Base-by-base conservation (phyloP, 2,797 vertebrate genomes). In the Silurus aristotelis region DNA sequence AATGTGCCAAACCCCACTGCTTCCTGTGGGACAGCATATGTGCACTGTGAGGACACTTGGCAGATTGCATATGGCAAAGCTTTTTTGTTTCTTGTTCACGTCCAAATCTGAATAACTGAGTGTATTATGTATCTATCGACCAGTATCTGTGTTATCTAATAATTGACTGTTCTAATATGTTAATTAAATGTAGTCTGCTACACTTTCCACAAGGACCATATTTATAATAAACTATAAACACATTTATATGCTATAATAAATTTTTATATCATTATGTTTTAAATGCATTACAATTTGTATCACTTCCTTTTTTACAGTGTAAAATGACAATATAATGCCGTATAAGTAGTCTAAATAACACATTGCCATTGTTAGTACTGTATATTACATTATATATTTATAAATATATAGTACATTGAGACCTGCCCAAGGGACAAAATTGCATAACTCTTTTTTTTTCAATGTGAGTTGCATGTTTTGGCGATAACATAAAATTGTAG, bases 1-100 rank as follows among this genome's bases (percentile, higher is more conserved):
- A 99, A 91, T 97, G 95, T 13, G 97, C 97, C 93, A 99, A 93
- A 92, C 98, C 98, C 98, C 98, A 99, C 94, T 99, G 98, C 94
- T 99, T 99, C 93, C 98, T 99, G 75, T 73, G 61, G 77, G 70
- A 84, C 66, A 84, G 25, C 52, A 81, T 64, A 84, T 48, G 43
- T 63, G 64, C 56, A 80, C 48, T 75, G 70, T 84, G 77, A 84
- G 68, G 38, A 82, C 31, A 43, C 25, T 60, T 80, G 25, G 72
- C n/a, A 78, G 52, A 75, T 20, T 63, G 52, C 43, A 80, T 70
- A 72, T 63, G 15, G 95, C 79, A 80, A 80, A 67, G 46, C 46
- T 67, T 80, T 31, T 67, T 80, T 31, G 43, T 52, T 80, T 52
- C 63, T 67, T 19, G 46, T 52, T 66, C 63, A 66, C 20, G 63